A percentile compares a stretch with the other conserved stretches of the same genome.
Evolutionary conservation across 1,140 invertebrate genomes (phyloP).

Genomic region (Bombus superbus): DNA sequence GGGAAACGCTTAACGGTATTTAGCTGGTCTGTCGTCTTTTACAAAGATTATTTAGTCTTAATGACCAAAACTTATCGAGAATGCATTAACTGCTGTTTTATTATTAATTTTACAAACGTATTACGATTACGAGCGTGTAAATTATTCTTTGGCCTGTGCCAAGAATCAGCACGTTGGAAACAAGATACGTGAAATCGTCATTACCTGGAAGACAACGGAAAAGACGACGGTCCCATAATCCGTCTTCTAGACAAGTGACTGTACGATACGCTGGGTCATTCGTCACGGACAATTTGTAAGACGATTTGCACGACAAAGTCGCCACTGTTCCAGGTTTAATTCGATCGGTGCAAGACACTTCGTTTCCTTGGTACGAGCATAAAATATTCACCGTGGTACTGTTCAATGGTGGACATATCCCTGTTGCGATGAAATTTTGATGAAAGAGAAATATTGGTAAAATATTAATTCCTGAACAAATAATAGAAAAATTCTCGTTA

Average conservation of each 20-base stretch:
- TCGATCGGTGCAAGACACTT: conserved; percentile 60
- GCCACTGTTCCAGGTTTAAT: conserved; percentile 65
- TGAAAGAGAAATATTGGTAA: background rate
- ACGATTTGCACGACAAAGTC: conserved; percentile 66
- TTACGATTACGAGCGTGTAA: background rate
- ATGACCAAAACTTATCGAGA: no score
- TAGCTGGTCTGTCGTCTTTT: background rate
- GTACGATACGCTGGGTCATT: conserved; percentile 68
- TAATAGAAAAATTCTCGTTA: background rate
- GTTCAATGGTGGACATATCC: conserved; percentile 57
- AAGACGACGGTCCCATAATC: conserved; percentile 60
- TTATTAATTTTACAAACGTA: background rate
- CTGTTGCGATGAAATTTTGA: conserved; percentile 45
- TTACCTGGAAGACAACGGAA: conserved; percentile 70
- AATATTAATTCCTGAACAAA: background rate
- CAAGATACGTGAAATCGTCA: conserved; percentile 23
- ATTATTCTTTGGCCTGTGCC: background rate
- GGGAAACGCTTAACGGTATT: background rate
- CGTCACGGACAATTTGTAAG: conserved; percentile 68
- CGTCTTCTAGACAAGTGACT: conserved; percentile 65
- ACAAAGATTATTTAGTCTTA: background rate
- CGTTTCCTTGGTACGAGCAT: conserved; percentile 58
- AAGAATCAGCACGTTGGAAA: background rate
- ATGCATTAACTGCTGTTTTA: no score
- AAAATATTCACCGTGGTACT: conserved; percentile 64